Percentiles rank a stretch among this genome's conserved stretches.
Evolutionary conservation across 2,113 vertebrate species (phyloP).

Genomic region (sheep (Ovis aries)): ARS-UI_Ramb_v3.0 NC_056056.1:64976501-64977000

Average conservation of each 20-base stretch:
- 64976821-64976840: background rate
- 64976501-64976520: background rate
- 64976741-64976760: background rate
- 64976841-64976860: accelerated
- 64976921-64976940: background rate
- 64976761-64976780: background rate
- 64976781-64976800: background rate
- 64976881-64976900: background rate
- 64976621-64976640: background rate
- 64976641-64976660: background rate
- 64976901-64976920: background rate
- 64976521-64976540: background rate
- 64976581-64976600: background rate
- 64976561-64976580: background rate
- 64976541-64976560: background rate
- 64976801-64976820: background rate
- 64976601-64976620: background rate
- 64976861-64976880: background rate
- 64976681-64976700: background rate
- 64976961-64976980: background rate
- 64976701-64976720: background rate
- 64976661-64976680: background rate
- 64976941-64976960: background rate
- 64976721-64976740: background rate
- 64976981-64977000: background rate